phyloP scores from a whole-genome alignment of 2,888 invertebrate genomes.

The Dilophus febrilis region DNA sequence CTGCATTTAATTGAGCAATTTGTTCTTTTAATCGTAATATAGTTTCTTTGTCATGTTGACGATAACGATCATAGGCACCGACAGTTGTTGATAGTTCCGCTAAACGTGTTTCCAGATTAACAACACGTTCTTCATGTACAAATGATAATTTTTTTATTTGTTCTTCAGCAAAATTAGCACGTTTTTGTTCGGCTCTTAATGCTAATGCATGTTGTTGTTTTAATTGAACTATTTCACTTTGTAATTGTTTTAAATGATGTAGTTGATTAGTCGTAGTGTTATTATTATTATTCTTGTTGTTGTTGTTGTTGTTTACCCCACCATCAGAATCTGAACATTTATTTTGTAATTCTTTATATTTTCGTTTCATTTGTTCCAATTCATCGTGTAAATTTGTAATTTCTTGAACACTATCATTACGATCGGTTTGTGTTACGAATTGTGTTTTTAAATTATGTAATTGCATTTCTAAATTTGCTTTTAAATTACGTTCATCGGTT shows the following conservation, averaged over 20 bases:
- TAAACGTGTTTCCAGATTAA: slow-evolving; percentile 52
- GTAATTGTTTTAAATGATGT: slow-evolving; percentile 45
- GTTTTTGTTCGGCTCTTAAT: slow-evolving; percentile 54
- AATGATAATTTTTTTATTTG: slow-evolving; percentile 47
- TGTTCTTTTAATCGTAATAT: slow-evolving; percentile 42
- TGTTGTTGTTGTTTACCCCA: no score
- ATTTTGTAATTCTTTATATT: slow-evolving; percentile 38
- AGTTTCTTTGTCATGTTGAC: slow-evolving; percentile 52
- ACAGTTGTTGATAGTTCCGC: slow-evolving; percentile 65
- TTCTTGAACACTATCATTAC: slow-evolving; percentile 29
- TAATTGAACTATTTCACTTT: slow-evolving; percentile 52
- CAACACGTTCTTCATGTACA: slow-evolving; percentile 59
- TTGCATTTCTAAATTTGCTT: slow-evolving; percentile 54
- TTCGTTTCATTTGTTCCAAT: slow-evolving; percentile 42
- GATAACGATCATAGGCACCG: slow-evolving; percentile 54
- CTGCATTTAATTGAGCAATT: slow-evolving; percentile 17
- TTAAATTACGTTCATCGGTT: slow-evolving; percentile 52
- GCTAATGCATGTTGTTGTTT: slow-evolving; percentile 56
- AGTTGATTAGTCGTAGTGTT: slow-evolving; percentile 16
- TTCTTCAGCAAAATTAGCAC: slow-evolving; percentile 54
- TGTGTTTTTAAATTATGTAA: slow-evolving; percentile 34
- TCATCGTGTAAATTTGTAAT: slow-evolving; percentile 48
- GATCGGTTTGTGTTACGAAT: slow-evolving; percentile 20
- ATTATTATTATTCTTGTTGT: no score
- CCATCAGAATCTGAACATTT: background rate